A percentile compares a stretch with the other conserved stretches of the same genome.
phyloP scores from a whole-genome alignment of 2,888 invertebrate species.

The Phrixothrix hirtus region DNA sequence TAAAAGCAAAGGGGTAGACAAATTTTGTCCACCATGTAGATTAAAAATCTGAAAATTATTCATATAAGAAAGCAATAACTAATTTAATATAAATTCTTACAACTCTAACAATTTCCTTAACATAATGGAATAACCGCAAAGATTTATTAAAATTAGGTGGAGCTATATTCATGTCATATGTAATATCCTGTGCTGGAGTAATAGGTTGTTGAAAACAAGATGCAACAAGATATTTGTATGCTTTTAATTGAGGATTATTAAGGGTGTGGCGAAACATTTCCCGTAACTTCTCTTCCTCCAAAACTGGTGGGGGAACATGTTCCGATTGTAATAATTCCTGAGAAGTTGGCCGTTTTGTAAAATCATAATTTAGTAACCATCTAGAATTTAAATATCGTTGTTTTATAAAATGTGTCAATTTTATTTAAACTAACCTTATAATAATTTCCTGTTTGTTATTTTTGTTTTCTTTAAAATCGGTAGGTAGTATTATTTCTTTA shows the following conservation, averaged over 20 bases:
- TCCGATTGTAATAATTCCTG: slow-evolving; percentile 81
- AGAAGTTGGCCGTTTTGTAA: slow-evolving; percentile 80
- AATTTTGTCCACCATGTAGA: slow-evolving; percentile 77
- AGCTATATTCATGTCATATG: slow-evolving; percentile 72
- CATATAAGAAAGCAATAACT: neutral
- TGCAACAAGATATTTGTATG: slow-evolving; percentile 71
- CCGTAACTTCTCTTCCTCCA: slow-evolving; percentile 84
- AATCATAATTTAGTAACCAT: slow-evolving; percentile 86
- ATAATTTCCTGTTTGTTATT: slow-evolving; percentile 65
- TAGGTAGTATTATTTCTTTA: slow-evolving; percentile 72
- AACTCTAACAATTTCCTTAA: slow-evolving; percentile 50
- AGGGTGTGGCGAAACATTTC: slow-evolving; percentile 82
- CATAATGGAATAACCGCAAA: slow-evolving; percentile 55
- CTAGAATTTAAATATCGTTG: slow-evolving; percentile 43
- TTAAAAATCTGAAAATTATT: slow-evolving; percentile 61
- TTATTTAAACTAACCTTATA: slow-evolving; percentile 58
- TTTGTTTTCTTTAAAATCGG: slow-evolving; percentile 63
- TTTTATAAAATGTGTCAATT: neutral
- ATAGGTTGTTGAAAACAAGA: slow-evolving; percentile 61
- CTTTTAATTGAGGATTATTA: slow-evolving; percentile 77
- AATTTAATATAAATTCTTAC: slow-evolving; percentile 36
- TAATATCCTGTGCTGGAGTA: slow-evolving; percentile 70
- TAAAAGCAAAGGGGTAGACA: slow-evolving; percentile 79
- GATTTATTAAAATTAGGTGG: slow-evolving; percentile 53
- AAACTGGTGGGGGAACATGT: slow-evolving; percentile 79